Evolutionary conservation across 2,797 vertebrate species (phyloP), one percentile per base, ranked within the genome.

Genomic region (Dendrocincla tyrannina): DNA sequence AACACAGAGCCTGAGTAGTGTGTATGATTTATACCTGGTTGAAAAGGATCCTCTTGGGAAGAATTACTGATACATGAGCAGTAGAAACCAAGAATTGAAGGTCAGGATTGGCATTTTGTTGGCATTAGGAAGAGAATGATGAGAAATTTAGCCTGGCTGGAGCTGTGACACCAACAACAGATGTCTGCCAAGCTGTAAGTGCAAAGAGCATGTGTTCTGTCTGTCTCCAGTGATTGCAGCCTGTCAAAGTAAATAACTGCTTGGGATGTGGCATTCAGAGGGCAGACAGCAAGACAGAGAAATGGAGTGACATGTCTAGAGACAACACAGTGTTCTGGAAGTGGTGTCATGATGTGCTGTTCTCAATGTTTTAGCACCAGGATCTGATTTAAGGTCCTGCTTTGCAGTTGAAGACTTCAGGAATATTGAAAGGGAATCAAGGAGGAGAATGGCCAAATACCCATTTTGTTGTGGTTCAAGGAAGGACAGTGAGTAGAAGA

Each of bases 331-430:
- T 17, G 1, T 63, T 67, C 37, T 56, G 20, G 35, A 68, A 63
- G 11, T 13, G 24, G 24, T 19, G 17, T 64, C 27, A 2, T 6
- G 37, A 16, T 81, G 55, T 72, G 74, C 50, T 76, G 37, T 28
- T 79, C 6, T 5, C 60, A 18, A 8, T 55, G 4, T 50, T 77
- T 77, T 6, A 78, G 66, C 74, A 64, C n/a, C 50, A 47, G 59
- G 49, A 7, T 25, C 42, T 76, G 78, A 47, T 78, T 74, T 76
- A 64, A 93, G 85, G 68, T 83, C 13, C 44, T 75, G 66, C 89
- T 89, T 69, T 95, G 72, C 82, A 82, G 16, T n/a, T 39, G 85
- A 92, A 88, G 82, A 83, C 39, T 85, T 80, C 39, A 35, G 77
- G 49, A 78, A 28, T 88, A 62, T 12, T 91, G 64, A 76, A 91